phyloP scores from a whole-genome alignment of 2,797 vertebrate species.

The Danio tinwini region DNA sequence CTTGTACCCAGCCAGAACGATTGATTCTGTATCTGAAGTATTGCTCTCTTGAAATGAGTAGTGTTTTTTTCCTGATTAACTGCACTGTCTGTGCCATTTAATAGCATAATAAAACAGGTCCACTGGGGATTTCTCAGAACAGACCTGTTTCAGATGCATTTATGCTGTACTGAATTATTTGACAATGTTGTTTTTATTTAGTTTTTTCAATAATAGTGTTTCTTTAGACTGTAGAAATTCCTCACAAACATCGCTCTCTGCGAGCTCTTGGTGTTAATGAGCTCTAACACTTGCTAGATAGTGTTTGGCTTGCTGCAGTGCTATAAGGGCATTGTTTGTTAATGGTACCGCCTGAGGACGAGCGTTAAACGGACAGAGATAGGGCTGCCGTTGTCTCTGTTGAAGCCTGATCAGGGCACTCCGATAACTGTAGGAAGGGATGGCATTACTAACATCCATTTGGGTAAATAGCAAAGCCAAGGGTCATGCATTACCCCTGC shows the following conservation, averaged over 20 bases:
- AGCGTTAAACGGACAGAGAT: slow-evolving; percentile 26
- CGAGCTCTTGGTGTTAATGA: slow-evolving; percentile 45
- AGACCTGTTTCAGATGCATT: neutral
- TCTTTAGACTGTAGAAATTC: slow-evolving; percentile 12
- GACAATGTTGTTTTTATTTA: neutral
- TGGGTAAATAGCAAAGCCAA: slow-evolving; percentile 51
- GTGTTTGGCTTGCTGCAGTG: slow-evolving; percentile 34
- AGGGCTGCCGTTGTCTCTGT: slow-evolving; percentile 20
- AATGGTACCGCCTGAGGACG: slow-evolving; percentile 38
- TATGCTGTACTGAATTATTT: slow-evolving; percentile 18
- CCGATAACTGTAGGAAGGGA: slow-evolving; percentile 22
- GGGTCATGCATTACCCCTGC: slow-evolving; percentile 65
- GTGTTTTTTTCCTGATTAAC: slow-evolving; percentile 17
- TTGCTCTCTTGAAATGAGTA: slow-evolving; percentile 15
- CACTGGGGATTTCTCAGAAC: neutral
- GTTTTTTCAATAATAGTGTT: slow-evolving; percentile 24
- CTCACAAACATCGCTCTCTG: slow-evolving; percentile 29
- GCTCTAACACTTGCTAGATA: slow-evolving; percentile 35
- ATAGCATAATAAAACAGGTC: neutral
- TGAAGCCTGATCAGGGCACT: slow-evolving; percentile 20
- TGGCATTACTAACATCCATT: slow-evolving; percentile 32
- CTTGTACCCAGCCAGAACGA: neutral
- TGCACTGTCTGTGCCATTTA: slow-evolving; percentile 18
- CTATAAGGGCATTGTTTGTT: slow-evolving; percentile 35
- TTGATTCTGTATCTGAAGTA: slow-evolving; percentile 25